A percentile compares a stretch with the other conserved stretches of the same genome.
These are phyloP conservation scores for Drosophila nigromelanica DNA, from an alignment of 1,140 invertebrate species.

Conservation along the genomic window DNA sequence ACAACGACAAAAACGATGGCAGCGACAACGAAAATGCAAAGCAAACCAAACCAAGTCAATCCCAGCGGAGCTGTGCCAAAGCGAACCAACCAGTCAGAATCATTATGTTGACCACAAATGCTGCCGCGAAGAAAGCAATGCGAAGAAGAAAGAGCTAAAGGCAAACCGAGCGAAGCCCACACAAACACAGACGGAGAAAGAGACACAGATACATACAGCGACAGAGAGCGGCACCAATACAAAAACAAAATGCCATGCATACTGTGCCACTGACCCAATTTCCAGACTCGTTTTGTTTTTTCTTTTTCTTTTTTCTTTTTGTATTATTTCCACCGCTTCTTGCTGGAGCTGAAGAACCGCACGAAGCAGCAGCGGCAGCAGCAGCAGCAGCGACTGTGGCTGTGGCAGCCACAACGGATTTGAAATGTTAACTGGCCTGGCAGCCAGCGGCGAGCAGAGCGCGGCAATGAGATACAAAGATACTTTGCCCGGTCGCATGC, in stretches of 20 bases:
- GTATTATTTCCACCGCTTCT: constrained; percentile 29
- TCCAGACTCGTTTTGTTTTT: constrained; percentile 66
- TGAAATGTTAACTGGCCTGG: constrained; percentile 61
- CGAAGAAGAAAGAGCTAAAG: constrained; percentile 61
- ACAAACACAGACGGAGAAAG: constrained; percentile 38
- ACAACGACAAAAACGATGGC: constrained; percentile 25
- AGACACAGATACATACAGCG: constrained; percentile 49
- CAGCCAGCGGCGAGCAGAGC: constrained; percentile 25
- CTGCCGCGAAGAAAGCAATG: constrained; percentile 67
- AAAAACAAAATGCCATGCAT: constrained; percentile 73
- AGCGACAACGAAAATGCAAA: constrained; percentile 23
- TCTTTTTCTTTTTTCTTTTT: too few relatives aligned
- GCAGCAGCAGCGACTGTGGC: constrained; percentile 32
- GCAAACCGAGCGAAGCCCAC: constrained; percentile 41
- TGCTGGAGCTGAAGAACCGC: constrained; percentile 38
- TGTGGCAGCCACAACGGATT: constrained; percentile 68
- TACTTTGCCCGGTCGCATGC: constrained; percentile 64
- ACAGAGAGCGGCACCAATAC: constrained; percentile 44
- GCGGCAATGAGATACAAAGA: constrained; percentile 63
- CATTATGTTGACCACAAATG: constrained; percentile 76
- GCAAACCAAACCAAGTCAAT: constrained; percentile 30
- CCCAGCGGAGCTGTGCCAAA: neutral
- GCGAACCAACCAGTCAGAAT: constrained; percentile 52
- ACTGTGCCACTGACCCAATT: constrained; percentile 83
- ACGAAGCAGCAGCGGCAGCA: constrained; percentile 39